These are phyloP conservation scores for Microplitis demolitor DNA, from an alignment of 1,140 invertebrate genomes.

Conservation along the genomic window DNA sequence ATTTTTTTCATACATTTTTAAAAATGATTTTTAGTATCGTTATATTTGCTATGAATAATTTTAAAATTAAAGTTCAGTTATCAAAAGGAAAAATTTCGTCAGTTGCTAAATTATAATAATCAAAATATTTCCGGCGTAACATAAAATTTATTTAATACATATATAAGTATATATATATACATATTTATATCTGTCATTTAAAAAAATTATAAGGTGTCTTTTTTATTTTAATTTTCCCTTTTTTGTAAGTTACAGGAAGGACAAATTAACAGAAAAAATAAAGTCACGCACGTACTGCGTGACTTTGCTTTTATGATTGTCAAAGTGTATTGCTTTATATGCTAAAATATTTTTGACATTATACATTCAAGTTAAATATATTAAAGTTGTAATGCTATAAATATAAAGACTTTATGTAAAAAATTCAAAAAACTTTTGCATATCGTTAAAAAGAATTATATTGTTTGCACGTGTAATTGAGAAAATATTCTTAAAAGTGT, in stretches of 20 bases:
- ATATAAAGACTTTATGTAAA: too few relatives aligned
- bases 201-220: constrained; percentile 19
- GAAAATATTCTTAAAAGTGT: not conserved
- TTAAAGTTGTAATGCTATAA: not conserved
- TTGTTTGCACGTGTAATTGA: not conserved
- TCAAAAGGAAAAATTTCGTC: not conserved
- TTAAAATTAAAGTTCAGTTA: not conserved
- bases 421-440: not conserved
- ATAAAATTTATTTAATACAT: not conserved
- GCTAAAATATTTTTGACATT: not conserved
- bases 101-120: constrained; percentile 19
- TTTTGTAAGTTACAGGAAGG: not conserved
- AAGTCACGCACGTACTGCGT: constrained; percentile 23
- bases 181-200: not conserved
- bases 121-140: constrained; percentile 13
- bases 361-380: not conserved
- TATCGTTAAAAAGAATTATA: not conserved
- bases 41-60: not conserved
- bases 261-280: not conserved
- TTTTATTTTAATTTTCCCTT: constrained; percentile 7
- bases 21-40: not conserved
- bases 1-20: not conserved
- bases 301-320: not conserved
- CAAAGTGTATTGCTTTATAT: not conserved
- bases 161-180: too few relatives aligned